Evolutionary conservation across 2,797 vertebrate species (phyloP).

Genomic region (Oreochromis grahami): DNA sequence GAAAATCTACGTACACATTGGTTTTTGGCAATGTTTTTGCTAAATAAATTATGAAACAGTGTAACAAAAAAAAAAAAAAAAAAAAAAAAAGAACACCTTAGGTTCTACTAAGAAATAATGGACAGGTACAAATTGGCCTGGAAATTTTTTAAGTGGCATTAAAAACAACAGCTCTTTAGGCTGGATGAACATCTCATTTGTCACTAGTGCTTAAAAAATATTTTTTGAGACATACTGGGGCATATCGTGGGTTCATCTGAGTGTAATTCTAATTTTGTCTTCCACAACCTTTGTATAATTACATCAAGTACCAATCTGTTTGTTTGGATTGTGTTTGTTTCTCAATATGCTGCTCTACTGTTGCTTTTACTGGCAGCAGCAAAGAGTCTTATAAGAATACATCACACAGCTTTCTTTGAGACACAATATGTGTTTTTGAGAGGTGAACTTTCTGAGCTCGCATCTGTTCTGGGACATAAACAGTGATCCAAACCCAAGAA

Average conservation of each 20-base stretch:
- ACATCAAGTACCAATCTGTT: neutral
- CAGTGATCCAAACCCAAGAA: neutral
- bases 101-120: neutral
- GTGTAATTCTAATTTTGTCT: neutral
- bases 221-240: neutral
- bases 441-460: slow-evolving; percentile 10
- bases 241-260: neutral
- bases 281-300: neutral
- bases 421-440: neutral
- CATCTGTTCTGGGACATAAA: slow-evolving; percentile 18
- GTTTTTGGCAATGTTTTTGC: neutral
- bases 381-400: neutral
- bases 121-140: neutral
- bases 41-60: neutral
- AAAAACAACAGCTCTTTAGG: neutral
- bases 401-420: slow-evolving; percentile 6
- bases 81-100: too few species aligned
- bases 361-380: neutral
- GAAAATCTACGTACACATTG: neutral
- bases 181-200: neutral
- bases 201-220: neutral
- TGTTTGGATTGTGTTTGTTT: neutral
- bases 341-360: neutral
- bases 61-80: too few species aligned
- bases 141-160: neutral